Percentiles rank a stretch among this genome's conserved stretches.
These are phyloP conservation scores for Maccullochella peelii DNA, from an alignment of 2,113 vertebrate species.

Conservation along the genomic window DNA sequence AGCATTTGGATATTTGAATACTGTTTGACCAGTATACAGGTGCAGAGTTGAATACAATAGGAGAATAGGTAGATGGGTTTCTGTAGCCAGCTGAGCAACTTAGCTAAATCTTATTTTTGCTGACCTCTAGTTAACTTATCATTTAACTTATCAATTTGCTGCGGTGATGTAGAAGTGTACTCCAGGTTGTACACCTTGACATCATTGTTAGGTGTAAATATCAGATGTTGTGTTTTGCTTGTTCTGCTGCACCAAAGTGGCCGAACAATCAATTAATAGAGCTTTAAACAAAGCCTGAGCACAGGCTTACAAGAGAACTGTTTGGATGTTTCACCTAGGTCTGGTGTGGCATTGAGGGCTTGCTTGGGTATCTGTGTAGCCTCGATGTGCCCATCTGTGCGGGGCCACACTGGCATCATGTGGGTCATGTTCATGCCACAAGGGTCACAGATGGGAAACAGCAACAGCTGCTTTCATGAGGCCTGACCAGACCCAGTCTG, in stretches of 20 bases:
- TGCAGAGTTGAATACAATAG: too few relatives aligned
- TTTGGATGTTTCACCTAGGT: background rate
- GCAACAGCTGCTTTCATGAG: conserved; percentile 40
- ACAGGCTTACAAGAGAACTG: background rate
- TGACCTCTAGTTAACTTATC: too few relatives aligned
- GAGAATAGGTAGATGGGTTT: too few relatives aligned
- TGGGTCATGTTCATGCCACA: conserved; percentile 24
- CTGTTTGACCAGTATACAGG: too few relatives aligned
- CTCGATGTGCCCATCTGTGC: conserved; percentile 47
- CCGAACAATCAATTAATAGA: background rate
- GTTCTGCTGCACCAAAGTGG: background rate
- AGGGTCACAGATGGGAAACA: conserved; percentile 33
- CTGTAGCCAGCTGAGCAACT: too few relatives aligned
- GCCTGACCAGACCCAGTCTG: background rate
- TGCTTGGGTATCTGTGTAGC: background rate
- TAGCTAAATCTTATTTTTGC: too few relatives aligned
- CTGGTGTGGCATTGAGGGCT: background rate
- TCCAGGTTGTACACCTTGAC: too few relatives aligned
- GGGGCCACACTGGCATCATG: conserved; percentile 1
- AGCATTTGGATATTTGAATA: too few relatives aligned
- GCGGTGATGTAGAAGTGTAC: too few relatives aligned
- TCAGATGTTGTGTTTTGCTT: background rate
- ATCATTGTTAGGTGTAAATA: too few relatives aligned
- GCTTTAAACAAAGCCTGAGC: background rate
- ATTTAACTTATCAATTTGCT: too few relatives aligned